A percentile compares a stretch with the other conserved stretches of the same genome.
Conservation (phyloP, 1,140 invertebrate species). For the Diploscapter pachys region DNA sequence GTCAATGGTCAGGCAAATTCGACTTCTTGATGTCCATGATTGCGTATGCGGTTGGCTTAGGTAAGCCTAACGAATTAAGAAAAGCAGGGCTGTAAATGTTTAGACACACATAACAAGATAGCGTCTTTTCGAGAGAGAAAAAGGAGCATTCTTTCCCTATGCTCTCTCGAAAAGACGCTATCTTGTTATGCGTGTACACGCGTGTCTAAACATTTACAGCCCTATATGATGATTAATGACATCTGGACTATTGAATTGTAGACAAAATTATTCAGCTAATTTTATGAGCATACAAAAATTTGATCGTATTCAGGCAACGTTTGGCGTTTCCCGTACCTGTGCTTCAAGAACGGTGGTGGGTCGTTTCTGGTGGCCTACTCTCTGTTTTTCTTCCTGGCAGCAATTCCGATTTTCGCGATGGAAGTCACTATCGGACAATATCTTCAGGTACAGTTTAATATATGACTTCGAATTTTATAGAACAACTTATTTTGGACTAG, state of each 20-base stretch:
- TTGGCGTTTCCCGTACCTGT: conserved; percentile 63
- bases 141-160: too few relatives aligned
- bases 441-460: conserved; percentile 55
- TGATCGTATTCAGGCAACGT: conserved; percentile 59
- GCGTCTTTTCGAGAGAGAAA: too few relatives aligned
- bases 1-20: conserved; percentile 53
- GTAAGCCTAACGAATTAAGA: conserved; percentile 13
- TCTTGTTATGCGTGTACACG: background rate
- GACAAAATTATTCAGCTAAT: too few relatives aligned
- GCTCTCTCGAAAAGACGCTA: background rate
- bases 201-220: too few relatives aligned
- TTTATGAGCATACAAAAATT: too few relatives aligned
- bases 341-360: conserved; percentile 59
- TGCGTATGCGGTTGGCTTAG: conserved; percentile 81
- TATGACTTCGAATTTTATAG: too few relatives aligned
- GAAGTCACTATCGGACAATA: conserved; percentile 76
- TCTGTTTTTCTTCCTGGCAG: conserved; percentile 62
- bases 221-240: background rate
- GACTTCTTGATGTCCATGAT: conserved; percentile 63
- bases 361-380: conserved; percentile 56
- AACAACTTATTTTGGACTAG: too few relatives aligned
- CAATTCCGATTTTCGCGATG: conserved; percentile 72
- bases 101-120: too few relatives aligned
- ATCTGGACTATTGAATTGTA: too few relatives aligned
- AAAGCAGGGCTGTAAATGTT: too few relatives aligned